phyloP scores from a whole-genome alignment of 2,888 invertebrate genomes.

The Criorhina ranunculi region DNA sequence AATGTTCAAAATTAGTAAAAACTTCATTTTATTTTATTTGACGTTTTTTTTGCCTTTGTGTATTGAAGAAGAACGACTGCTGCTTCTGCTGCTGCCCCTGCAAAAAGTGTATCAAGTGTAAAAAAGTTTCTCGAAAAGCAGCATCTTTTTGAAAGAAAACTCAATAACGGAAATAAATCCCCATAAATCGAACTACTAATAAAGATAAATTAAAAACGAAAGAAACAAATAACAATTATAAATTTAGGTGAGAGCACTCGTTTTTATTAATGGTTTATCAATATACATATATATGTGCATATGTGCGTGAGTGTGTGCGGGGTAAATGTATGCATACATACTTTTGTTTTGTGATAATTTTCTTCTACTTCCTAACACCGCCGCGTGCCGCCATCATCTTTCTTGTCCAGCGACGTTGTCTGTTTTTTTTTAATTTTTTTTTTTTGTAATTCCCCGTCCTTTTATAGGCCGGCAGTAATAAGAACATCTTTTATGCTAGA shows the following conservation, averaged over 20 bases:
- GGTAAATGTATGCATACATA: conserved; percentile 54
- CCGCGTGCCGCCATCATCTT: conserved; percentile 14
- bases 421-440: conserved; percentile 3
- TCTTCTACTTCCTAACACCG: conserved; percentile 26
- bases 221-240: conserved; percentile 19
- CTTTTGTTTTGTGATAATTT: conserved; percentile 71
- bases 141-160: neutral
- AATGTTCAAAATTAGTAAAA: conserved; percentile 67
- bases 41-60: conserved; percentile 71
- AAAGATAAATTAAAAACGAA: conserved; percentile 16
- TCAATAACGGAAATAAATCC: conserved; percentile 1
- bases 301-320: conserved; percentile 4
- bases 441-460: conserved; percentile 7
- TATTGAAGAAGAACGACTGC: conserved; percentile 65
- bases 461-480: conserved; percentile 28
- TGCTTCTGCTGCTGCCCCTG: conserved; percentile 54
- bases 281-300: conserved; percentile 9
- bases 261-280: conserved; percentile 36
- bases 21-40: conserved; percentile 70
- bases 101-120: conserved; percentile 74
- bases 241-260: conserved; percentile 50
- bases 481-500: neutral
- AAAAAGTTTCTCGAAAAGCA: conserved; percentile 46
- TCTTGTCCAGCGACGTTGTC: conserved; percentile 12
- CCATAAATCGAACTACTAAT: conserved; percentile 10